Conservation (phyloP, 2,113 vertebrate genomes). For the Odocoileus virginianus region DNA sequence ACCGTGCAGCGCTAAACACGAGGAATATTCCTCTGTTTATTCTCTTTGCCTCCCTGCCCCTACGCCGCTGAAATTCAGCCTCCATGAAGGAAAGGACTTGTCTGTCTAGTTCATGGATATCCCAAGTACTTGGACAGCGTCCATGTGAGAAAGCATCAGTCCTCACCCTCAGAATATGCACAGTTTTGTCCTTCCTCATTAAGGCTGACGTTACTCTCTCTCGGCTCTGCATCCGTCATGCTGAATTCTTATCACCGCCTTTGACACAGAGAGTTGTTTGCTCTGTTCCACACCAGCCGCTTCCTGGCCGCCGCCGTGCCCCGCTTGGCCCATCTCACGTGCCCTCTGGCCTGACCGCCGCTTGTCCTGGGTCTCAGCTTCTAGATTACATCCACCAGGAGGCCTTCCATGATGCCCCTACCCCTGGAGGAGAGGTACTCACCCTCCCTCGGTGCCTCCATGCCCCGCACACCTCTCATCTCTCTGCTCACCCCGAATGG, state of each 20-base stretch:
- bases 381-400: neutral
- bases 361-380: neutral
- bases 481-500: accelerated
- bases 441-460: accelerated
- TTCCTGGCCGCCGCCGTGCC: neutral
- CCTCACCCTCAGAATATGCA: neutral
- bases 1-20: neutral
- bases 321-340: neutral
- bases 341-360: neutral
- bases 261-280: neutral
- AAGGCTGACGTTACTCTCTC: neutral
- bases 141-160: neutral
- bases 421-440: accelerated
- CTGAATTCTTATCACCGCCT: neutral
- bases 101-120: accelerated
- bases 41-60: no score
- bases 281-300: neutral
- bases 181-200: neutral
- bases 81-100: neutral
- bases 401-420: neutral
- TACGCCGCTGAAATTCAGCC: neutral
- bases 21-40: neutral
- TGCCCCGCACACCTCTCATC: accelerated
- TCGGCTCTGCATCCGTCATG: accelerated
- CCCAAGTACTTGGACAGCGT: neutral